These are phyloP conservation scores for Zaprionus davidi DNA, from an alignment of 1,140 invertebrate species.

Conservation along the genomic window DNA sequence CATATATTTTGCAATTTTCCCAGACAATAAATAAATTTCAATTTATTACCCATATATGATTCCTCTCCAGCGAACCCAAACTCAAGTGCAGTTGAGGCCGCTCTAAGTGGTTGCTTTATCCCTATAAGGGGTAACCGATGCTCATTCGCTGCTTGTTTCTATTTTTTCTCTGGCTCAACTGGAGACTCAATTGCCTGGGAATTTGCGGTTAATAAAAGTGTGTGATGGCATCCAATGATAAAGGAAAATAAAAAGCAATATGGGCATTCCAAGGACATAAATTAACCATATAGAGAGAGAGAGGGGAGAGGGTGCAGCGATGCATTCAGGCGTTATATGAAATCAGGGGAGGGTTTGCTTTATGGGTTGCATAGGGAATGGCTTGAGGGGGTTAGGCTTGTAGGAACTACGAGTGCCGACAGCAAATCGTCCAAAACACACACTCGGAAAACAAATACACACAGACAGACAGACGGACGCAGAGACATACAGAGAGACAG, in stretches of 20 bases:
- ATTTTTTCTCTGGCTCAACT: constrained; percentile 14
- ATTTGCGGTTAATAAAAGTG: constrained; percentile 64
- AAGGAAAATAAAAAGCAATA: constrained; percentile 32
- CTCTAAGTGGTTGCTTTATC: constrained; percentile 8
- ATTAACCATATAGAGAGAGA: constrained; percentile 50
- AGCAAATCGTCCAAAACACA: constrained; percentile 50
- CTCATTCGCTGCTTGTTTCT: constrained; percentile 13
- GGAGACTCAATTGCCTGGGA: constrained; percentile 66
- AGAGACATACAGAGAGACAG: constrained; percentile 14
- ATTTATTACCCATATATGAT: constrained; percentile 30
- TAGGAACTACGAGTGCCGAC: constrained; percentile 13
- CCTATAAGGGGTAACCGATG: constrained; percentile 11
- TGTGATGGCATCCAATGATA: constrained; percentile 34
- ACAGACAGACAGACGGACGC: constrained; percentile 19
- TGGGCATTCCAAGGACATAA: constrained; percentile 53
- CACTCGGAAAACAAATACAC: constrained; percentile 56
- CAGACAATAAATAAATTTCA: constrained; percentile 6
- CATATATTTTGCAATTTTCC: neutral
- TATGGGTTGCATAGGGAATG: constrained; percentile 42
- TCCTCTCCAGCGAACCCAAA: neutral
- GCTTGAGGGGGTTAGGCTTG: neutral
- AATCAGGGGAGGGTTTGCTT: constrained; percentile 31
- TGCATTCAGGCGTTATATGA: constrained; percentile 71
- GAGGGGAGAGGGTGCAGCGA: constrained; percentile 21
- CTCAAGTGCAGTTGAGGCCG: constrained; percentile 23